phyloP scores from a whole-genome alignment of 2,888 invertebrate genomes.

The Escarpia spicata region DNA sequence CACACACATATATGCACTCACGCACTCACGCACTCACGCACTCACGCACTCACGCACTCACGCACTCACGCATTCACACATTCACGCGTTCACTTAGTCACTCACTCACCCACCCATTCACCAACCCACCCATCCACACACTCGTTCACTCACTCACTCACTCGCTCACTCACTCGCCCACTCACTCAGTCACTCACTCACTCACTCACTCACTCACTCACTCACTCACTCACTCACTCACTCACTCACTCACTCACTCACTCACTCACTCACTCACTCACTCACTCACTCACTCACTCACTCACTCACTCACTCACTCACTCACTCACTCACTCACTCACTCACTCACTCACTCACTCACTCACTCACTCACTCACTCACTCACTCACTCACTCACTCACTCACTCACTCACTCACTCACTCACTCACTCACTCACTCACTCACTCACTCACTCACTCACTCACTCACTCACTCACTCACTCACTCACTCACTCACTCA shows the following conservation, averaged over 20 bases:
- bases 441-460: slow-evolving; percentile 31
- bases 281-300: slow-evolving; percentile 35
- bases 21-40: too few species aligned
- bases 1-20: too few species aligned
- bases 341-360: slow-evolving; percentile 34
- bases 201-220: slow-evolving; percentile 19
- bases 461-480: slow-evolving; percentile 32
- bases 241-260: slow-evolving; percentile 33
- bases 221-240: slow-evolving; percentile 31
- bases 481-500: slow-evolving; percentile 27
- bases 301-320: slow-evolving; percentile 33
- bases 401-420: slow-evolving; percentile 27
- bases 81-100: neutral
- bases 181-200: too few species aligned
- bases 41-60: too few species aligned
- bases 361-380: slow-evolving; percentile 34
- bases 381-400: slow-evolving; percentile 34
- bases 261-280: slow-evolving; percentile 32
- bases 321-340: slow-evolving; percentile 34
- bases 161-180: too few species aligned
- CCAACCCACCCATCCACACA: too few species aligned
- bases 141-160: too few species aligned
- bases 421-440: slow-evolving; percentile 27
- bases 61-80: neutral
- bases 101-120: too few species aligned